A percentile compares a stretch with the other conserved stretches of the same genome.
phyloP scores from a whole-genome alignment of 2,888 invertebrate genomes.

The Himalopsyche anomala region DNA sequence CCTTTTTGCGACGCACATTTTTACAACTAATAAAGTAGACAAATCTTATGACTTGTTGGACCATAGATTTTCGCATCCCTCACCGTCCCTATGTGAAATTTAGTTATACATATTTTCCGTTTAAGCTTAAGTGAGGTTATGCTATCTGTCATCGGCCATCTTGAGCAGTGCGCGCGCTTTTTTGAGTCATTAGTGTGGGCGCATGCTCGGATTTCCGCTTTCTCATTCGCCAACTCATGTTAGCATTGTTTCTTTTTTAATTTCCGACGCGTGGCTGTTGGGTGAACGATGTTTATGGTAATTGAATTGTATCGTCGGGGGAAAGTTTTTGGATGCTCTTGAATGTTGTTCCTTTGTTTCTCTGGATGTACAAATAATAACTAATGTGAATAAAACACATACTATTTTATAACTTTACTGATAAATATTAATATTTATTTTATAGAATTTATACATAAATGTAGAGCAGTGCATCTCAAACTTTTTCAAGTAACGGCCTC shows the following conservation, averaged over 20 bases:
- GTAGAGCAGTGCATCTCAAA: no score
- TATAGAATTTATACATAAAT: no score
- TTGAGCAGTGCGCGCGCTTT: constrained; percentile 40
- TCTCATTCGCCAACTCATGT: constrained; percentile 51
- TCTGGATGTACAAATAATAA: no score
- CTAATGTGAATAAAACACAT: no score
- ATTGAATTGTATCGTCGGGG: constrained; percentile 61
- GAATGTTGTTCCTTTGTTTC: not conserved
- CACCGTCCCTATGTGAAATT: not conserved
- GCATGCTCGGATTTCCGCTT: constrained; percentile 53
- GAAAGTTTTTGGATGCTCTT: not conserved
- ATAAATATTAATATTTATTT: no score
- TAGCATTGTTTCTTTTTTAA: constrained; percentile 53
- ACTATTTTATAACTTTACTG: no score
- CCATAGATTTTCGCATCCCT: not conserved
- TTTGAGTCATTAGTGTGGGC: constrained; percentile 46
- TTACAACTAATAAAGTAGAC: no score
- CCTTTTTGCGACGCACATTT: no score
- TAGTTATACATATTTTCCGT: not conserved
- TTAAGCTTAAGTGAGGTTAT: constrained; percentile 39
- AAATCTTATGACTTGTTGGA: no score
- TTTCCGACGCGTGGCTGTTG: constrained; percentile 54
- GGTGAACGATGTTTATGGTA: constrained; percentile 57
- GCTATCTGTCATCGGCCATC: constrained; percentile 42
- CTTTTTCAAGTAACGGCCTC: no score